These are phyloP conservation scores for Centropyge bicolor DNA, from an alignment of 2,797 vertebrate genomes.

Conservation along the genomic window DNA sequence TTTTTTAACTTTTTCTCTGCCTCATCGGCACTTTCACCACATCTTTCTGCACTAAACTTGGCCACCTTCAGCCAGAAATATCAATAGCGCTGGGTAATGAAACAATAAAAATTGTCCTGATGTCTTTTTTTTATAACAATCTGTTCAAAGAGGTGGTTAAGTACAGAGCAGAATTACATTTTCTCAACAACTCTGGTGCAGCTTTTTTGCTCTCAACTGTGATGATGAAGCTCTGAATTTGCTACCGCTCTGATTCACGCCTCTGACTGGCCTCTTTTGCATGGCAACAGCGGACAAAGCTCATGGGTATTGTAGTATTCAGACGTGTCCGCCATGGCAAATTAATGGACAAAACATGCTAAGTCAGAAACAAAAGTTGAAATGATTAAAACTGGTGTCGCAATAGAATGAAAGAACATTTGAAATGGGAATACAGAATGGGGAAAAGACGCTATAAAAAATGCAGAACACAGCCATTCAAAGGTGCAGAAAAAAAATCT, in stretches of 20 bases:
- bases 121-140: neutral
- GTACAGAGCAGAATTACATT: neutral
- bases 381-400: neutral
- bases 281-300: neutral
- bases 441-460: neutral
- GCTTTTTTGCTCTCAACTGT: neutral
- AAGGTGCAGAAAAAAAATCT: neutral
- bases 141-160: neutral
- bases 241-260: neutral
- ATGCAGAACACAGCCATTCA: neutral
- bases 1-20: constrained; percentile 5
- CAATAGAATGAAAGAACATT: neutral
- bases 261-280: neutral
- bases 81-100: neutral
- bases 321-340: neutral
- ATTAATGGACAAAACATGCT: neutral
- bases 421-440: neutral
- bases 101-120: neutral
- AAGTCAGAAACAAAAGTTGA: neutral
- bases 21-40: neutral
- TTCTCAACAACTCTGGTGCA: neutral
- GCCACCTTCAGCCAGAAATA: neutral
- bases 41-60: constrained; percentile 1
- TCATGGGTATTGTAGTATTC: neutral
- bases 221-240: neutral